phyloP scores from a whole-genome alignment of 2,888 invertebrate species.

The Elysia crispata region DNA sequence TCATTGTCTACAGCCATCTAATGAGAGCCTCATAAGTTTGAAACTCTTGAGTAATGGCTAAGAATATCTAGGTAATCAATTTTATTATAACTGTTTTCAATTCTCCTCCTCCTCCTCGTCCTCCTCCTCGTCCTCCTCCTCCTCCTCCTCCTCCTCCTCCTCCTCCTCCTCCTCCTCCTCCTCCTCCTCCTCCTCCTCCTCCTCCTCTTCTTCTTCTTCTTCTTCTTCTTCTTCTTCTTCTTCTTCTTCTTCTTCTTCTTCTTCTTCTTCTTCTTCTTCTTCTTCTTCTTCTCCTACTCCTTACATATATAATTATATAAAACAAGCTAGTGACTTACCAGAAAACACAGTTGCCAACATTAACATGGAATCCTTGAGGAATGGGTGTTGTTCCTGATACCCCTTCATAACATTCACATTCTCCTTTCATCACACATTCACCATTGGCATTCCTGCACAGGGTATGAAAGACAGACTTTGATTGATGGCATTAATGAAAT shows the following conservation, averaged over 20 bases:
- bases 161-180: not conserved
- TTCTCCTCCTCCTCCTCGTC: not conserved
- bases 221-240: not conserved
- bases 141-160: not conserved
- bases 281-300: not conserved
- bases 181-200: not conserved
- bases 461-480: too few species aligned
- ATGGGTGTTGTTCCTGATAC: not conserved
- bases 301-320: too few species aligned
- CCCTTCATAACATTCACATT: constrained; percentile 33
- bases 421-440: constrained; percentile 2
- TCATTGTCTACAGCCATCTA: too few species aligned
- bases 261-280: not conserved
- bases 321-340: constrained; percentile 6
- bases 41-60: too few species aligned
- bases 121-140: not conserved
- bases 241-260: not conserved
- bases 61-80: too few species aligned
- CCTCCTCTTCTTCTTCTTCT: too few species aligned
- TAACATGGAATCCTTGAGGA: constrained; percentile 23
- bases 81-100: too few species aligned
- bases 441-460: constrained; percentile 22
- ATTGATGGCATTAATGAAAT: too few species aligned
- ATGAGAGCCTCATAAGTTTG: too few species aligned
- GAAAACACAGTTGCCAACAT: constrained; percentile 24